phyloP scores from a whole-genome alignment of 2,113 vertebrate species.

The Acanthochromis polyacanthus region DNA sequence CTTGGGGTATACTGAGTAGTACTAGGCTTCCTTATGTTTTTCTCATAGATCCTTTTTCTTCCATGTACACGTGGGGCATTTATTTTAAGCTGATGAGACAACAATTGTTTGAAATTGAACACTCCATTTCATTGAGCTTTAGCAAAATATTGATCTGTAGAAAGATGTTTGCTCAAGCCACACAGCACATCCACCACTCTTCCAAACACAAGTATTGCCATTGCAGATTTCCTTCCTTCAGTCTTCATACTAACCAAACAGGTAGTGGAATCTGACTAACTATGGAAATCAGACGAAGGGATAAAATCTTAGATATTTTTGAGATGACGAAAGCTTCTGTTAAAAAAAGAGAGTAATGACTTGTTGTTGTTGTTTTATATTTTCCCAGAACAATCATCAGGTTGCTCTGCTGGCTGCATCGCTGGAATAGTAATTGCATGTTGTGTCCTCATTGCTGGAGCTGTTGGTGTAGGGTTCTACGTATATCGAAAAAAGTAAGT shows the following conservation, averaged over 20 bases:
- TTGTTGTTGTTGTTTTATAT: too few species aligned
- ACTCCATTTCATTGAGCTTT: not conserved
- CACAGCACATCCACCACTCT: not conserved
- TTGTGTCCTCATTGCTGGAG: not conserved
- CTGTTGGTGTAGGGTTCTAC: constrained; percentile 1
- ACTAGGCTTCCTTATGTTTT: not conserved
- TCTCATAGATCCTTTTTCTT: accelerated
- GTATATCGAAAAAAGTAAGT: constrained; percentile 48
- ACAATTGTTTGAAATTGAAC: not conserved
- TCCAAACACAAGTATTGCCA: not conserved
- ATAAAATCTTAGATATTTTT: too few species aligned
- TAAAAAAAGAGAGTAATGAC: too few species aligned
- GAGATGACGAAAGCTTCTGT: too few species aligned
- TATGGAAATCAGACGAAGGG: too few species aligned
- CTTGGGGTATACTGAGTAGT: not conserved
- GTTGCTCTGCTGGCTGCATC: constrained; percentile 33
- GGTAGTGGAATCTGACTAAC: too few species aligned
- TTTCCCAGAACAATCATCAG: not conserved
- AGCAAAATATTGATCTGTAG: not conserved
- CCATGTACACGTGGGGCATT: not conserved
- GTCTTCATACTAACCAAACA: too few species aligned
- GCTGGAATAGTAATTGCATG: constrained; percentile 50
- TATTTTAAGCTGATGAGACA: not conserved
- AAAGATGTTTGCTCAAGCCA: not conserved
- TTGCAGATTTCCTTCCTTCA: too few species aligned